Evolutionary conservation across 2,888 invertebrate species (phyloP), one percentile per base, ranked within the genome.

Genomic region (Meandrusa payeni): DNA sequence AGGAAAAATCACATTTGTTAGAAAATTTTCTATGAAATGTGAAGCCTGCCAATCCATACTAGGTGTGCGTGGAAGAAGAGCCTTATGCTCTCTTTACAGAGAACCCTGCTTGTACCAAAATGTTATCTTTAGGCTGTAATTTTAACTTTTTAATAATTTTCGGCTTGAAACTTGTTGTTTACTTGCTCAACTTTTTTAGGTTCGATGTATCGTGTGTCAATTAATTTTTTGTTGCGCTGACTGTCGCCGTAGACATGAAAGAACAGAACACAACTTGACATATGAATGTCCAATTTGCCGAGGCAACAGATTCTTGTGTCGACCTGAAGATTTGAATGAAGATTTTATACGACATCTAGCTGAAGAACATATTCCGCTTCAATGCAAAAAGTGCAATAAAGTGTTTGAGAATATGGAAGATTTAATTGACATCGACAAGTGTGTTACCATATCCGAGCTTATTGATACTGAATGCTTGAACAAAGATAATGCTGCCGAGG

Each of bases 281-380:
- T 88, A 72, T 59, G 78, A 88, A 40, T 88, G 88, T 32, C 71
- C 77, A 0, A 72, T 88, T 41, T 88, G 88, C 46, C 66, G 87
- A 42, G 79, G 77, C 4, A 54, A 60, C 7, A 66, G 58, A 41
- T 82, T 70, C 47, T 69, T 82, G 19, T 85, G 82, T 52, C 32
- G 45, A 9, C 77, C 79, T 0, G 57, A 73, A 40, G 52, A 66
- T 22, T 53, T 85, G 0, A 76, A 66, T 49, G 41, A 63, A 39
- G 63, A 70, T 3, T 82, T 87, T 33, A 59, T 82, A 4, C 46
- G 54, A 39, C 88, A 88, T 48, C 58, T 88, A 1, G 42, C 59
- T 0, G 40, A 61, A 36, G 68, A 78, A 53, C 88, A 88, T 46
- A 56, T 74, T 1, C 88, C 88, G 0, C 51, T 88, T 1, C 67